These are phyloP conservation scores for Poecilia wingei DNA, from an alignment of 2,797 vertebrate species.

Conservation along the genomic window DNA sequence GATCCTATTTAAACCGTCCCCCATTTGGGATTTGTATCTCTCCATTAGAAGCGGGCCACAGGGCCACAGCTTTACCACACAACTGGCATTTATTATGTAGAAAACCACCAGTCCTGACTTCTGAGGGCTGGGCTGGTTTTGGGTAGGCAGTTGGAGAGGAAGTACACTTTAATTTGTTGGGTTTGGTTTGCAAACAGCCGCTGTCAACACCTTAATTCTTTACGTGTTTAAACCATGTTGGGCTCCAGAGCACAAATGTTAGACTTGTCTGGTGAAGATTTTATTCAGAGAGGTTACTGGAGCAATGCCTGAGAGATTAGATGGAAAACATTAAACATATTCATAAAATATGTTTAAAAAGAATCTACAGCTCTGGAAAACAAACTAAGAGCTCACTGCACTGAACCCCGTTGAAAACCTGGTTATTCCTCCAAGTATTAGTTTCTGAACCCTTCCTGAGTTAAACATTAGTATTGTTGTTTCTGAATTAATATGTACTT, in stretches of 20 bases:
- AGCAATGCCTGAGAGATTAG: neutral
- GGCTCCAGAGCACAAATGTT: neutral
- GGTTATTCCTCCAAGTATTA: no score
- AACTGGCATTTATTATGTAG: neutral
- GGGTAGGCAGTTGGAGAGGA: neutral
- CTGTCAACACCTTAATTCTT: neutral
- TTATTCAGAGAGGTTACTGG: neutral
- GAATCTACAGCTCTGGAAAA: neutral
- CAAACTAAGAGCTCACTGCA: neutral
- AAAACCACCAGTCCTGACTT: neutral
- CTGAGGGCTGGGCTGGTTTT: neutral
- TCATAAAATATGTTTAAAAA: neutral
- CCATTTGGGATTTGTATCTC: neutral
- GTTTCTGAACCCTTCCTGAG: no score
- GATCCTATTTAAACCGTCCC: neutral
- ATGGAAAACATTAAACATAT: neutral
- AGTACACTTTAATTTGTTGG: neutral
- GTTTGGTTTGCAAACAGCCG: constrained; percentile 1
- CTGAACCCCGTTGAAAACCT: no score
- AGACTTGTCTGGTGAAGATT: neutral
- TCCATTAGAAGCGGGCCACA: neutral
- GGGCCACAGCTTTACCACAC: neutral
- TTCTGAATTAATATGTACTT: no score
- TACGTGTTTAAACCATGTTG: neutral
- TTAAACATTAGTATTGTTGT: no score